Base-by-base conservation (phyloP, 2,113 vertebrate species). In the Chelonoidis abingdonii region DNA sequence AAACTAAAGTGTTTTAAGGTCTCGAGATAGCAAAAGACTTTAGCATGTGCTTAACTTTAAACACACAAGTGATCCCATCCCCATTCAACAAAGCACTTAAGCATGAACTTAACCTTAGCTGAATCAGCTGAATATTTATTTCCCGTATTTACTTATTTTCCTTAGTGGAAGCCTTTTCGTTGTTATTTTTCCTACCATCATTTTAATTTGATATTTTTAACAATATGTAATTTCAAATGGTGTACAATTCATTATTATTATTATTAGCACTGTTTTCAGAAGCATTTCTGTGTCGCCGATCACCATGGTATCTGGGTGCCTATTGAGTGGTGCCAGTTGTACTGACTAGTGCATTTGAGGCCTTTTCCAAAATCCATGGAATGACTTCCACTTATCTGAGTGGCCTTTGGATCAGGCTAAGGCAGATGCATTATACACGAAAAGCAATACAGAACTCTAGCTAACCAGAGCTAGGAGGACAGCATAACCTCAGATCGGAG, bases 71-170 rank as follows among this genome's bases (percentile, higher is more conserved):
- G 41, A 87, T 94, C 93, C 95, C 95, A 94, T 87, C 84, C 93
- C 89, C 86, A 93, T 89, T 93, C 94, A 97, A 95, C 95, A 94
- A 27, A 96, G 80, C 38, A 5, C n/a, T 75, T 41, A 21, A 44
- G 38, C 38, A 41, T 24, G 38, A 75, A 9, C 10, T 76, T 44
- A 44, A 76, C 12, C 38, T 41, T 44, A 76, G 41, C 72, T 76
- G 72, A 76, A 38, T 41, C 38, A 25, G 22, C 10, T 22, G 6
- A 21, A 3, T 44, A 25, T 44, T 44, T 41, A 10, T 6, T 44
- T 41, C 38, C 38, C 6, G 1, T 97, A 72, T 97, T 96, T 93
- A 53, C 49, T 90, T 95, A 95, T 96, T 97, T 95, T 94, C 80
- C 94, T 97, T 96, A 95, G 95, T 95, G 86, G 87, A 5, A 1